Evolutionary conservation across 2,113 vertebrate species (phyloP).

Genomic region (Gymnobelideus leadbeateri): DNA sequence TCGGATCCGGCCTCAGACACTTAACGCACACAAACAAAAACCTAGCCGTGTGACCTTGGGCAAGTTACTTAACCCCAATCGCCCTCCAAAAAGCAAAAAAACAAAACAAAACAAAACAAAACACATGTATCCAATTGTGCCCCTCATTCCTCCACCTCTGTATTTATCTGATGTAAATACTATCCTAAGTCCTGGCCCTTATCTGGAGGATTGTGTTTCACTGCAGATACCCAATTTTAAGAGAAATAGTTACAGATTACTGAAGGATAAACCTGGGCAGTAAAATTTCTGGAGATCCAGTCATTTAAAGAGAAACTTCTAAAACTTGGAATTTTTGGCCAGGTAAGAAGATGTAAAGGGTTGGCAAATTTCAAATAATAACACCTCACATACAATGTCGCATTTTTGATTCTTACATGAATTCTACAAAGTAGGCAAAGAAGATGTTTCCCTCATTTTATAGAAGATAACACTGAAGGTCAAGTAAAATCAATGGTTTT

Average conservation of each 20-base stretch:
- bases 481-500: background rate
- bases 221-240: background rate
- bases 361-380: background rate
- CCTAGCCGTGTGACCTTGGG: too few relatives aligned
- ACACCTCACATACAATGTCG: background rate
- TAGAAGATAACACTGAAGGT: background rate
- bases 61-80: too few relatives aligned
- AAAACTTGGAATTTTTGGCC: background rate
- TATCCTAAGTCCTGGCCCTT: background rate
- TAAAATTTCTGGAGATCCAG: background rate
- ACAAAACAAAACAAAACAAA: too few relatives aligned
- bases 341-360: background rate
- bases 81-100: too few relatives aligned
- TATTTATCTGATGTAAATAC: background rate
- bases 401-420: background rate
- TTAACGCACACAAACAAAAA: too few relatives aligned
- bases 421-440: background rate
- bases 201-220: background rate
- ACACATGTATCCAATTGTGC: background rate
- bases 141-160: background rate
- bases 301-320: background rate
- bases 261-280: background rate
- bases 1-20: too few relatives aligned
- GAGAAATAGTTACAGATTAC: background rate
- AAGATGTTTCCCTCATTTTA: background rate